Conservation (phyloP, 2,797 vertebrate genomes). For the Crocodylus rhombifer region DNA sequence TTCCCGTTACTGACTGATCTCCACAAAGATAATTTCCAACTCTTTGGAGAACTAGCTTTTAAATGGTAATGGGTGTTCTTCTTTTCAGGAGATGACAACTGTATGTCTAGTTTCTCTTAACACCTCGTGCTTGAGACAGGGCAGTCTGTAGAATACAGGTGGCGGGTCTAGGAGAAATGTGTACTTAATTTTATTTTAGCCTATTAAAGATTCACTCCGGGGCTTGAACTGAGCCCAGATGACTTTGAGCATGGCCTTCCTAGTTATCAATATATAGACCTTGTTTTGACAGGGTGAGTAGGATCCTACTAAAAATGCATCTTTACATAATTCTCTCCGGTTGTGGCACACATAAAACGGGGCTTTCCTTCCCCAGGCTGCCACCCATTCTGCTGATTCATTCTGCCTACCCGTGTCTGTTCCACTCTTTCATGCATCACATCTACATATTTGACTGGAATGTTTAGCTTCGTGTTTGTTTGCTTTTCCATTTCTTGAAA, state of each 20-base stretch:
- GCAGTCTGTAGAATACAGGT: background rate
- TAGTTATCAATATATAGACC: background rate
- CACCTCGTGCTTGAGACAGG: rapidly evolving
- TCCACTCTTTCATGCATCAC: background rate
- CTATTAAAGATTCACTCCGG: background rate
- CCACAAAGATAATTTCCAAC: background rate
- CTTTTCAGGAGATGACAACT: conserved; percentile 34
- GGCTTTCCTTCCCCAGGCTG: conserved; percentile 69
- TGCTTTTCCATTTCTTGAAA: background rate
- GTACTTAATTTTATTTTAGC: background rate
- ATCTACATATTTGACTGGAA: conserved; percentile 11
- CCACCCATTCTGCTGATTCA: conserved; percentile 55
- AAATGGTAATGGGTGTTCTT: conserved; percentile 38
- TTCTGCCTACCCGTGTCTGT: conserved; percentile 5
- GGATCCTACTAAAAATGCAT: conserved; percentile 18
- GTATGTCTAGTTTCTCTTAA: background rate
- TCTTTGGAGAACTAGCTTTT: background rate
- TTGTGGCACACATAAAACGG: conserved; percentile 30
- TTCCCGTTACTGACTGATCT: background rate
- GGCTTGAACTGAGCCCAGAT: background rate
- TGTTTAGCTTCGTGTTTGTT: background rate
- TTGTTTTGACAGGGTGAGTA: conserved; percentile 30
- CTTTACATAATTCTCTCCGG: conserved; percentile 16
- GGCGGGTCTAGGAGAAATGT: background rate
- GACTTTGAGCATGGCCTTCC: background rate